These are phyloP conservation scores for Drosophila pruinosa DNA, from an alignment of 1,140 invertebrate genomes.

Conservation along the genomic window DNA sequence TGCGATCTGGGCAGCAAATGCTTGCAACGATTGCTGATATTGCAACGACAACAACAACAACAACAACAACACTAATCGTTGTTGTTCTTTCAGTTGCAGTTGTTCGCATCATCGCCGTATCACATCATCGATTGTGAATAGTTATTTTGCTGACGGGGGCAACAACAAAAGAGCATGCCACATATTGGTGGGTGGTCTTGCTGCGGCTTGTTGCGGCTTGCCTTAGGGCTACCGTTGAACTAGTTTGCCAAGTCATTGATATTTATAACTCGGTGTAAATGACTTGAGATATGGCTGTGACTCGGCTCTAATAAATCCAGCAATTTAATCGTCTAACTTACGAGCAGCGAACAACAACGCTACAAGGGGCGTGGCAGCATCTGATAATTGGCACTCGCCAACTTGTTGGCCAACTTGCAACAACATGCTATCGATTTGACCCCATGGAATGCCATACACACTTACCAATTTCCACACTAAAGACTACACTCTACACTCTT, in stretches of 20 bases:
- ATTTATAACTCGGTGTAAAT: constrained; percentile 44
- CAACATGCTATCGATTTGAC: neutral
- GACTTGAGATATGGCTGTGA: constrained; percentile 43
- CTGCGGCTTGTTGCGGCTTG: constrained; percentile 4
- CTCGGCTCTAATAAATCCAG: constrained; percentile 62
- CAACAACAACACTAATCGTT: constrained; percentile 21
- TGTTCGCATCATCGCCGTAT: constrained; percentile 24
- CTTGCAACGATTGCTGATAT: neutral
- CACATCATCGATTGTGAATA: constrained; percentile 66
- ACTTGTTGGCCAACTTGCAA: constrained; percentile 1
- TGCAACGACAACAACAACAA: neutral
- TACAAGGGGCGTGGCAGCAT: constrained; percentile 2
- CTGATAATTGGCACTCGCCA: constrained; percentile 52
- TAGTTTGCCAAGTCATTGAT: constrained; percentile 58
- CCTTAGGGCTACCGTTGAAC: constrained; percentile 52
- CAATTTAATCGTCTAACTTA: constrained; percentile 58
- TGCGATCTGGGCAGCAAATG: constrained; percentile 34
- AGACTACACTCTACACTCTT: constrained; percentile 21
- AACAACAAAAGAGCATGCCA: constrained; percentile 28
- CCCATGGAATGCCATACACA: neutral
- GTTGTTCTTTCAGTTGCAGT: constrained; percentile 7
- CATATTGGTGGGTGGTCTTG: constrained; percentile 52
- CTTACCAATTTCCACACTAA: neutral
- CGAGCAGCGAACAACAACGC: constrained; percentile 34
- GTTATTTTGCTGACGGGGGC: constrained; percentile 1